phyloP scores from a whole-genome alignment of 64 coral and sea anemone species.

The Actinia tenebrosa region DNA sequence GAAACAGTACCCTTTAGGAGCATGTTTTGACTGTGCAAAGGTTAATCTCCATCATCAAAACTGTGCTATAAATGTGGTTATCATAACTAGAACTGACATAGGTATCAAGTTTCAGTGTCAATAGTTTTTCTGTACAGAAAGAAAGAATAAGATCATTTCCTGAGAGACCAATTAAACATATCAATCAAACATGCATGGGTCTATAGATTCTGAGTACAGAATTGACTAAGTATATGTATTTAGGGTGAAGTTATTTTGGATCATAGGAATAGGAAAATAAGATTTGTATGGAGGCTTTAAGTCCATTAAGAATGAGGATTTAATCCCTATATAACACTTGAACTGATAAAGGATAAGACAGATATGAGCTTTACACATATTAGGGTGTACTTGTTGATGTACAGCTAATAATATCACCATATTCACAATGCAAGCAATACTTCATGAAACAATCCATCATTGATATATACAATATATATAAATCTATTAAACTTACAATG shows the following conservation, averaged over 20 bases:
- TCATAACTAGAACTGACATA: neutral
- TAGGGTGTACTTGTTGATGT: neutral
- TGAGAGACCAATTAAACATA: neutral
- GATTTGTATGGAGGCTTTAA: neutral
- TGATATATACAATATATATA: no score
- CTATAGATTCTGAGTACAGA: neutral
- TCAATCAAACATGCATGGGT: neutral
- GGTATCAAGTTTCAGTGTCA: neutral
- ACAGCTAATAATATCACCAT: neutral
- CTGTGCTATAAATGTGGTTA: neutral
- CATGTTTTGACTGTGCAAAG: neutral
- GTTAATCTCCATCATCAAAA: neutral
- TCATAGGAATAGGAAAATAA: neutral
- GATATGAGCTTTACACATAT: conserved; percentile 10
- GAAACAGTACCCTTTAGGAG: neutral
- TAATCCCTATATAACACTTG: neutral
- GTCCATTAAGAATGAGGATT: neutral
- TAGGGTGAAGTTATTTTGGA: neutral
- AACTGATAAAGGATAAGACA: conserved; percentile 8
- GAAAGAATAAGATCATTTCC: neutral
- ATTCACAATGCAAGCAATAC: conserved; percentile 5
- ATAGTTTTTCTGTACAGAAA: neutral
- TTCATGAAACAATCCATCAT: neutral
- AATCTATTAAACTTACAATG: no score
- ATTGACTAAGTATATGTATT: neutral